Evolutionary conservation across 2,888 invertebrate genomes (phyloP).

Genomic region (Drosophila longiperda): DNA sequence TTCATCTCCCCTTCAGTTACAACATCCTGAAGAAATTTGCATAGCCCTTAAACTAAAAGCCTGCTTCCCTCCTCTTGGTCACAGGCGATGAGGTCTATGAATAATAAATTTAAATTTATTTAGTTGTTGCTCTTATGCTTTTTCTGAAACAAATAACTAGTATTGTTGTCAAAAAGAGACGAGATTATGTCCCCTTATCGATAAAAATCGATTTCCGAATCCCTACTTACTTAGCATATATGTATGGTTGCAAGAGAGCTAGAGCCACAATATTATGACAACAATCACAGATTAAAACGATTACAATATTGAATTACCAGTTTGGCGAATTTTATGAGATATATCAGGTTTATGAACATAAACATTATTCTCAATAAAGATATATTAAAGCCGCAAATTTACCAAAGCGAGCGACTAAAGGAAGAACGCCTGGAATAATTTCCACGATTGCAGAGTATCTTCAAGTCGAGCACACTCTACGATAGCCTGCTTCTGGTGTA

Average conservation of each 20-base stretch:
- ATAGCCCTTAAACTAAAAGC: conserved; percentile 20
- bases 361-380: neutral
- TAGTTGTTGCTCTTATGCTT: neutral
- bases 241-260: neutral
- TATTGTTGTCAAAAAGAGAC: neutral
- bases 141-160: neutral
- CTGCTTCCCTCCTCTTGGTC: conserved; percentile 2
- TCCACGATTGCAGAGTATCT: neutral
- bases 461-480: neutral
- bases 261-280: neutral
- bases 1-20: neutral
- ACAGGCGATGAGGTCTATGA: conserved; percentile 38
- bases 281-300: neutral
- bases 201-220: neutral
- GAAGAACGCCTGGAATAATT: neutral
- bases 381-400: neutral
- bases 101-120: conserved; percentile 13
- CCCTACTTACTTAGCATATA: neutral
- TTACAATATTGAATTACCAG: neutral
- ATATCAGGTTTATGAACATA: neutral
- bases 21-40: conserved; percentile 45
- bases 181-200: neutral
- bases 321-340: neutral
- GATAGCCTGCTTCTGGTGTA: neutral
- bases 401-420: neutral